Evolutionary conservation across 1,140 invertebrate species (phyloP).

Genomic region (Copidosoma floridanum): DNA sequence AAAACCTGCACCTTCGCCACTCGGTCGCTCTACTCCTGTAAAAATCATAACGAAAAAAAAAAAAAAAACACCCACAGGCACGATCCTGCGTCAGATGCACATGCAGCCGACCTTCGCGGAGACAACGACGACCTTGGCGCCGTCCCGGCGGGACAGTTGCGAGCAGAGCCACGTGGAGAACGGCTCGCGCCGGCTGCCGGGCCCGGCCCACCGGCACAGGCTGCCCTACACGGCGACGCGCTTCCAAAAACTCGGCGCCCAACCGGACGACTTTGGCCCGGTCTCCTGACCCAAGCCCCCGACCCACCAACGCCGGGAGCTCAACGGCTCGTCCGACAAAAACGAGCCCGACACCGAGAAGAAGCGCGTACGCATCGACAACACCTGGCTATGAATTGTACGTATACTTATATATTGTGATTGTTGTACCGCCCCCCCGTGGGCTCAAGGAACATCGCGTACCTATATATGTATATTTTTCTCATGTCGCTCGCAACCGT

Average conservation of each 20-base stretch:
- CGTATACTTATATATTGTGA: too few species aligned
- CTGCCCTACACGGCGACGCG: slow-evolving; percentile 15
- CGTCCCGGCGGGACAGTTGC: slow-evolving; percentile 4
- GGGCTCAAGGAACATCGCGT: too few species aligned
- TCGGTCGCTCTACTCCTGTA: too few species aligned
- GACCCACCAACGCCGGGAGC: background rate
- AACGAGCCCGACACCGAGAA: background rate
- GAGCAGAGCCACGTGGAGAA: background rate
- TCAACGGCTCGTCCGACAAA: background rate
- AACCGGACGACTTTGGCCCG: background rate
- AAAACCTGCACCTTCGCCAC: too few species aligned
- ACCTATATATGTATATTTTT: too few species aligned
- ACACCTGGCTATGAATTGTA: slow-evolving; percentile 18
- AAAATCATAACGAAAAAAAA: too few species aligned
- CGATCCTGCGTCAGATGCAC: slow-evolving; percentile 36
- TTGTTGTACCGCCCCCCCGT: too few species aligned
- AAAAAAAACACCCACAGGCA: background rate
- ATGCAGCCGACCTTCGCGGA: slow-evolving; percentile 43
- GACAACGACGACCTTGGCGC: slow-evolving; percentile 28
- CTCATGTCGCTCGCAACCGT: too few species aligned
- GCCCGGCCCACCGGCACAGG: slow-evolving; percentile 2
- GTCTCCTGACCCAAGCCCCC: slow-evolving; percentile 1
- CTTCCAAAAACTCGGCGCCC: slow-evolving; percentile 20
- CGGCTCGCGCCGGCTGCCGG: background rate
- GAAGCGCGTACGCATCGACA: slow-evolving; percentile 2